Conservation (phyloP, 2,113 vertebrate species). For the Burhinus oedicnemus region DNA sequence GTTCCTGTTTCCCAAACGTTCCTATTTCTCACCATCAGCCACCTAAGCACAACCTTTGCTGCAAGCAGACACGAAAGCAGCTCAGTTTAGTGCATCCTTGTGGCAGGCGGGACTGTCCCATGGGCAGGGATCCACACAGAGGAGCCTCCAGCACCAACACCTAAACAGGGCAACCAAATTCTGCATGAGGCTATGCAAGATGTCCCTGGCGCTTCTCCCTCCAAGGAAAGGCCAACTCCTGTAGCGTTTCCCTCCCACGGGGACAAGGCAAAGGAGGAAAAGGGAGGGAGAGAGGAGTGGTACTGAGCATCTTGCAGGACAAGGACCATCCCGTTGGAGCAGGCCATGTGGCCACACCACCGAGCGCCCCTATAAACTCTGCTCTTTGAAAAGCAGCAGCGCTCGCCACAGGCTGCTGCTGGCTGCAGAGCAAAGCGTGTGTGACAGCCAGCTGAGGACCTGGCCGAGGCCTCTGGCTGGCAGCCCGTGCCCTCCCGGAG, state of each 20-base stretch:
- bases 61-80: rapidly evolving
- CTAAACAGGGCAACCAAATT: neutral
- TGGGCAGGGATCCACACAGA: rapidly evolving
- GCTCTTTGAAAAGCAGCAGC: neutral
- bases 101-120: neutral
- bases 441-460: conserved; percentile 45
- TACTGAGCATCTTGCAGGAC: neutral
- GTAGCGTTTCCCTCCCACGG: neutral
- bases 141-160: neutral
- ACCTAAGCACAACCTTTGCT: neutral
- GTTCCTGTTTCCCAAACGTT: neutral
- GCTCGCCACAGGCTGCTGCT: neutral
- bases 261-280: neutral
- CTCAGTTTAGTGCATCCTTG: neutral
- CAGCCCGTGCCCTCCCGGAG: neutral
- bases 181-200: rapidly evolving
- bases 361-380: rapidly evolving
- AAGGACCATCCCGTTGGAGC: neutral
- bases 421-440: neutral
- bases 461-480: neutral
- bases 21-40: neutral
- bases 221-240: neutral
- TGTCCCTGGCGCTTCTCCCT: neutral
- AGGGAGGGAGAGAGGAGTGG: neutral
- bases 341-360: neutral